A percentile compares a stretch with the other conserved stretches of the same genome.
These are phyloP conservation scores for Gavia stellata DNA, from an alignment of 2,113 vertebrate species.

Conservation along the genomic window DNA sequence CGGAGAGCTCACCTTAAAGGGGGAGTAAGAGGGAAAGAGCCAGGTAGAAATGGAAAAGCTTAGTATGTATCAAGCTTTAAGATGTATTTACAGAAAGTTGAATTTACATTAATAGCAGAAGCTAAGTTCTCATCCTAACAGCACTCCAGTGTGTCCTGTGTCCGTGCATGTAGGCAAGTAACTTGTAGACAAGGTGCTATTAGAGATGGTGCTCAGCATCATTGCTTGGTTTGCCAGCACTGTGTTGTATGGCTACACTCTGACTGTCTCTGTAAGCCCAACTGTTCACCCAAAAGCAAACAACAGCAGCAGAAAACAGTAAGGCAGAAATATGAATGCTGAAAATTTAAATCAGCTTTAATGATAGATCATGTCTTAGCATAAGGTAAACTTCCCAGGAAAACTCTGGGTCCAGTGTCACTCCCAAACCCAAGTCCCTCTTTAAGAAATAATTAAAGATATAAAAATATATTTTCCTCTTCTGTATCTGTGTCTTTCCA, in stretches of 20 bases:
- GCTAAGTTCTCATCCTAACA: not conserved
- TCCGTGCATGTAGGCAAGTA: not conserved
- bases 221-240: not conserved
- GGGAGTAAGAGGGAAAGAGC: not conserved
- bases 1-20: not conserved
- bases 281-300: not conserved
- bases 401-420: not conserved
- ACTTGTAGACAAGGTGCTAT: not conserved
- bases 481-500: not conserved
- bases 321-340: not conserved
- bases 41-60: not conserved
- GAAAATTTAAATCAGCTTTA: not conserved
- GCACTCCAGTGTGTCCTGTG: not conserved
- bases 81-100: not conserved
- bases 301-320: not conserved
- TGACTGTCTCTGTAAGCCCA: not conserved
- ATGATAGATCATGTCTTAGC: not conserved
- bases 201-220: not conserved
- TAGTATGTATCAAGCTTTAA: not conserved
- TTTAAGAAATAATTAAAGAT: not conserved
- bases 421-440: not conserved
- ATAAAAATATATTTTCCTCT: not conserved
- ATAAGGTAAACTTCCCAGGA: not conserved
- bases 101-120: not conserved
- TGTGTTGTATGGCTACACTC: rapidly evolving